Conservation (phyloP, 2,797 vertebrate genomes). For the Pygocentrus nattereri region DNA sequence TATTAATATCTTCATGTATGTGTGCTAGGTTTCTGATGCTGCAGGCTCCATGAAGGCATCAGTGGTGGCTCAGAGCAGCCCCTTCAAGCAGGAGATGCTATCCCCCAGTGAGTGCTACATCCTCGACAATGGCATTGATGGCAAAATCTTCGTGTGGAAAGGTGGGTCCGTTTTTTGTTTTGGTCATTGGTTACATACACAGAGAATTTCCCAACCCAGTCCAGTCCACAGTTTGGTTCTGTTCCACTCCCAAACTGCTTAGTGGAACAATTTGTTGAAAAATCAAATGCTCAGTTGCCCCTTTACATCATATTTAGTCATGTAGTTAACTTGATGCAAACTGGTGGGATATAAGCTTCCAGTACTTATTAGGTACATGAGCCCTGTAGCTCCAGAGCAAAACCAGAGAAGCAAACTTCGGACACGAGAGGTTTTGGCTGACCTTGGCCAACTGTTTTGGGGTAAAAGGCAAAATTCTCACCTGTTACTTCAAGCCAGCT, state of each 20-base stretch:
- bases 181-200: neutral
- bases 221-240: neutral
- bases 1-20: neutral
- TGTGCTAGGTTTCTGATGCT: constrained; percentile 76
- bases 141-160: constrained; percentile 82
- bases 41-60: constrained; percentile 69
- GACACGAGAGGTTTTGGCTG: neutral
- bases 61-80: constrained; percentile 66
- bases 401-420: neutral
- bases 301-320: neutral
- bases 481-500: neutral
- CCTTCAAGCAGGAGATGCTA: constrained; percentile 78
- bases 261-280: neutral
- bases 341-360: no score
- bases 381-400: neutral
- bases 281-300: neutral
- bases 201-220: neutral
- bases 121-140: constrained; percentile 72
- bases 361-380: no score
- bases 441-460: no score
- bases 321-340: no score
- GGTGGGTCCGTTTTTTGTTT: constrained; percentile 62
- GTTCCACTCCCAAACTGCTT: neutral
- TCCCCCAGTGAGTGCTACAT: constrained; percentile 75
- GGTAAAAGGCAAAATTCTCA: no score